Base-by-base conservation (phyloP, 2,797 vertebrate species). In the Anas bahamensis region DNA sequence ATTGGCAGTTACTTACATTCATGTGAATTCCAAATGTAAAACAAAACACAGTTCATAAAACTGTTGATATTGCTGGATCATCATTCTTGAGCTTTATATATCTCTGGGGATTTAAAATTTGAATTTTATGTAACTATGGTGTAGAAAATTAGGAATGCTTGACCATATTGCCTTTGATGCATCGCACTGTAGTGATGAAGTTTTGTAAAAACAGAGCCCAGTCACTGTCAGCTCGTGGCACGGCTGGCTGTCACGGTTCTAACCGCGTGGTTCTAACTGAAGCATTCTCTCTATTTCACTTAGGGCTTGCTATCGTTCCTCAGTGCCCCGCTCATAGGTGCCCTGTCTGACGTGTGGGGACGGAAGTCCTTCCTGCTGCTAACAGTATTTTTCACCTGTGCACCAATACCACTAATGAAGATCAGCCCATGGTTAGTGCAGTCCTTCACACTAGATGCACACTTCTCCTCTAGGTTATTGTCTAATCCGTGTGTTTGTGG, bases 321-420 rank as follows among this genome's bases (percentile, higher is more conserved):
- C 85, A 99, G 98, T 75, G 98, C 98, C 81, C 98, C 98, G 7
- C 97, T 99, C 85, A 99, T 99, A 65, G 98, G 98, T 78, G 98
- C 98, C 89, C 97, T 99, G 73, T 99, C 98, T 57, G 98, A 99
- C 24, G 98, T 99, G 80, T 99, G 98, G 98, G 98, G 98, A 60
- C 98, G 98, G 50, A 99, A 99, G 93, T 99, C 98, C 48, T 99
- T 99, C 95, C 90, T 99, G 96, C 97, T 99, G 96, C 98, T 99
- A 91, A 99, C 98, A 6, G 98, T 99, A 4, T 99, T 99, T 96
- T 99, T 99, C 97, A 99, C 98, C 4, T 99, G 98, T 90, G 98
- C 98, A 60, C 98, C 98, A 13, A 99, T 99, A 94, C 98, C 98
- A 79, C 95, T 99, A 7, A 98, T 99, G 98, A 99, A 98, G 97